Conservation (phyloP, 2,113 vertebrate species). For the Poicephalus gulielmi region DNA sequence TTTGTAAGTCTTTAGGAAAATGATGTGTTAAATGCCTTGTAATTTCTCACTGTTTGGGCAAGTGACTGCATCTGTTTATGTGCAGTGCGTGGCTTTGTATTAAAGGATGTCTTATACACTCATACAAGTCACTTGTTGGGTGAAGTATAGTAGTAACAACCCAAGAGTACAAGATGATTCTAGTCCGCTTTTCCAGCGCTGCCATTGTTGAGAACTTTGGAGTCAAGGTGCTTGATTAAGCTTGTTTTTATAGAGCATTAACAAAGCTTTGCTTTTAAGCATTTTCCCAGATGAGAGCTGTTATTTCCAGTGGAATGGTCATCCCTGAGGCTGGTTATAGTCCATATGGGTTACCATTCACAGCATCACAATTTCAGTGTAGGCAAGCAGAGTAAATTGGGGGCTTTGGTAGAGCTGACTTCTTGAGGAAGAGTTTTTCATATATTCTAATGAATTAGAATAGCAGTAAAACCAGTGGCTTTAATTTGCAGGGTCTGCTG, state of each 20-base stretch:
- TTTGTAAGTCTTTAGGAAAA: neutral
- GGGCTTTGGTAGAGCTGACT: neutral
- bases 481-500: neutral
- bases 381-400: neutral
- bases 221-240: neutral
- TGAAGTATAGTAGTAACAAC: neutral
- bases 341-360: neutral
- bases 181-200: neutral
- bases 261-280: neutral
- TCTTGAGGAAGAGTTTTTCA: neutral
- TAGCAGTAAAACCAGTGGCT: neutral
- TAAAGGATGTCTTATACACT: neutral
- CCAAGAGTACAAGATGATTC: neutral
- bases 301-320: neutral
- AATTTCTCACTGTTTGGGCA: neutral
- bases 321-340: neutral
- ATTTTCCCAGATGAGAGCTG: neutral
- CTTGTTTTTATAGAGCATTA: neutral
- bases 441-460: neutral
- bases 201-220: neutral
- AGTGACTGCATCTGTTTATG: neutral
- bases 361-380: neutral
- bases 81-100: neutral
- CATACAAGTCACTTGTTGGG: neutral
- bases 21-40: fast-evolving